Evolutionary conservation across 2,888 invertebrate species (phyloP).

Genomic region (Synergus laeviventris): DNA sequence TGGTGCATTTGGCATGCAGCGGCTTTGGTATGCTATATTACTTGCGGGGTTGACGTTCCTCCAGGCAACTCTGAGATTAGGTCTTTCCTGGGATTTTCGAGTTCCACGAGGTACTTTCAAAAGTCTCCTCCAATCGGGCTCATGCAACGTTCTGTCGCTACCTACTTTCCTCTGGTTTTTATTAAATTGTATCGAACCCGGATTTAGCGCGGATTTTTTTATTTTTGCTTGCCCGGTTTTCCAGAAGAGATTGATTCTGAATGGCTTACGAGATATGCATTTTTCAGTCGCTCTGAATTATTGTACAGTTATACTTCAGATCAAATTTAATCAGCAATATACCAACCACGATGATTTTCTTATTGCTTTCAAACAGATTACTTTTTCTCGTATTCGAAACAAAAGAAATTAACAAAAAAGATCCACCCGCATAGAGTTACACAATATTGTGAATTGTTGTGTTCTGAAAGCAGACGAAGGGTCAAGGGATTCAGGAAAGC

Average conservation of each 20-base stretch:
- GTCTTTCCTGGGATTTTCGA: constrained; percentile 23
- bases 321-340: not conserved
- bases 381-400: too few relatives aligned
- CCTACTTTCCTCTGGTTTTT: constrained; percentile 31
- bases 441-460: constrained; percentile 20
- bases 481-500: constrained; percentile 12
- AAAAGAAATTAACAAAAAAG: too few relatives aligned
- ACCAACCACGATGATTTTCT: too few relatives aligned
- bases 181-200: constrained; percentile 12
- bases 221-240: not conserved
- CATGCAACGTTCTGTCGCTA: not conserved
- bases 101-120: constrained; percentile 34
- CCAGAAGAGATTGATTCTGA: not conserved
- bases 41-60: constrained; percentile 53
- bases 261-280: not conserved
- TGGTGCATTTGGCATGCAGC: constrained; percentile 53
- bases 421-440: too few relatives aligned
- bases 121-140: constrained; percentile 4
- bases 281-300: not conserved
- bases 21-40: constrained; percentile 57
- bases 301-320: too few relatives aligned
- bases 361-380: too few relatives aligned
- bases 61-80: constrained; percentile 42
- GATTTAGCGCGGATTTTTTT: not conserved
- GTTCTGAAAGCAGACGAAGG: constrained; percentile 5